Evolutionary conservation across 2,797 vertebrate genomes (phyloP).

Genomic region (Oreonectes daqikongensis): DNA sequence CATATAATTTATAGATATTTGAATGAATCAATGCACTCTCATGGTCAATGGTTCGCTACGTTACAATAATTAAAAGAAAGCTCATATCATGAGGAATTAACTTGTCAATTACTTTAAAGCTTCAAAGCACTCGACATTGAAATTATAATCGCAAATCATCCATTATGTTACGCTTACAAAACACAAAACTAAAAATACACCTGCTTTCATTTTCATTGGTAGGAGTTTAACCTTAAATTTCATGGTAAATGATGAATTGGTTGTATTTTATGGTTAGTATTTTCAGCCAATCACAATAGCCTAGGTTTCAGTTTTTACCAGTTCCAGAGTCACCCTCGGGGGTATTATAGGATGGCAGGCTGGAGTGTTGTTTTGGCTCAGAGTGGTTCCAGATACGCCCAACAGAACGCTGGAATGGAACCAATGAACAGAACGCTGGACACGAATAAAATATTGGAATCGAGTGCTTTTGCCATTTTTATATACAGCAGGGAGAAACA

Average conservation of each 20-base stretch:
- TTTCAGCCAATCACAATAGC: neutral
- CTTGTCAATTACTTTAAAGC: no score
- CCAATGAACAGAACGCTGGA: conserved; percentile 27
- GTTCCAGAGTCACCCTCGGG: neutral
- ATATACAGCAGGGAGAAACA: neutral
- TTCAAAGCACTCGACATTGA: neutral
- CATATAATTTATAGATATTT: neutral
- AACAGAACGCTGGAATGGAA: conserved; percentile 26
- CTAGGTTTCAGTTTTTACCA: neutral
- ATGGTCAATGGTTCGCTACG: neutral
- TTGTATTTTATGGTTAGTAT: neutral
- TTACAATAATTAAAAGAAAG: neutral
- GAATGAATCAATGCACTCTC: neutral
- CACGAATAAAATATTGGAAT: conserved; percentile 7
- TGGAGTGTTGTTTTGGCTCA: conserved; percentile 31
- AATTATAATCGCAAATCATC: neutral
- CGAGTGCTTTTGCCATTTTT: conserved; percentile 23
- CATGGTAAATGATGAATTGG: neutral
- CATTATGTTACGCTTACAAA: neutral
- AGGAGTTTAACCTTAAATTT: neutral
- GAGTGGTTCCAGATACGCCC: conserved; percentile 19
- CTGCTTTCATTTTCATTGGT: neutral
- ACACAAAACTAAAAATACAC: neutral
- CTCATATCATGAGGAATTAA: neutral
- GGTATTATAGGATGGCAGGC: conserved; percentile 32